phyloP scores from a whole-genome alignment of 2,888 invertebrate genomes.

The Lamellibrachia satsuma region DNA sequence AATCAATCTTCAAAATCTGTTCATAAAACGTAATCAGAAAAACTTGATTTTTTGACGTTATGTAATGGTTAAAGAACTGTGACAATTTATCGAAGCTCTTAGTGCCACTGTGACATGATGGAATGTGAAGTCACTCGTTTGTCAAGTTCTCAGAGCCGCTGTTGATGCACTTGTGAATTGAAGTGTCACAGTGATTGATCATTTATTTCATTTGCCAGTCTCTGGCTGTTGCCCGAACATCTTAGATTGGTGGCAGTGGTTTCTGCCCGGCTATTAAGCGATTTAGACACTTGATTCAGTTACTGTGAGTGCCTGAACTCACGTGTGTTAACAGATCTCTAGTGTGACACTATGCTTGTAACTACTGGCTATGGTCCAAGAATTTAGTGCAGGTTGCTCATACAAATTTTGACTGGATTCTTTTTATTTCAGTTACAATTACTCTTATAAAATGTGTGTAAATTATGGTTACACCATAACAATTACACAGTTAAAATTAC shows the following conservation, averaged over 20 bases:
- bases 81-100: too few relatives aligned
- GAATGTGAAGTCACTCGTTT: too few relatives aligned
- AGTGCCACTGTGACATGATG: too few relatives aligned
- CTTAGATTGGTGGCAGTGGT: not conserved
- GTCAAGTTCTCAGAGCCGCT: not conserved
- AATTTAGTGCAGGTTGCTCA: not conserved
- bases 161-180: not conserved
- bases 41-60: too few relatives aligned
- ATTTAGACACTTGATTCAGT: not conserved
- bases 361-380: not conserved
- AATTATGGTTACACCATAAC: too few relatives aligned
- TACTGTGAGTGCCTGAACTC: not conserved
- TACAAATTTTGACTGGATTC: not conserved
- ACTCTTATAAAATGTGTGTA: too few relatives aligned
- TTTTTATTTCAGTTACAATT: too few relatives aligned
- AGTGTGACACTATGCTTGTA: not conserved
- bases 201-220: not conserved
- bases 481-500: too few relatives aligned
- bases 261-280: not conserved
- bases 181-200: not conserved
- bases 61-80: too few relatives aligned
- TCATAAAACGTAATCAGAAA: too few relatives aligned
- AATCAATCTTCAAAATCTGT: too few relatives aligned
- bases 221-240: not conserved
- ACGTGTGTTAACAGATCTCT: not conserved